Conservation (phyloP, 2,113 vertebrate species). For the Gallinago jamesoni region DNA sequence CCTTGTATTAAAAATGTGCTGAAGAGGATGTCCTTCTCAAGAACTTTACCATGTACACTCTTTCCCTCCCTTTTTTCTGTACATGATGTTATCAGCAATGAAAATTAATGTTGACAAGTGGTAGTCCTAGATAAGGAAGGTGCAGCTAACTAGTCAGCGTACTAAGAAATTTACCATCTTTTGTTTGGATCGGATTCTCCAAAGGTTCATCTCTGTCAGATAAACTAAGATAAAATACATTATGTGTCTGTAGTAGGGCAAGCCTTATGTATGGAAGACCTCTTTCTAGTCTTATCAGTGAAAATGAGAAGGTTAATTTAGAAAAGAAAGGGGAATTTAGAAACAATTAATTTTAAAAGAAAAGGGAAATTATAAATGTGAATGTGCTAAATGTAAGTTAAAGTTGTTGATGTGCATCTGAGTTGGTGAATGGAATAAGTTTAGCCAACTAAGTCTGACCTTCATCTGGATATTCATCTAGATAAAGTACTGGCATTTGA, state of each 20-base stretch:
- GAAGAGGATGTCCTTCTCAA: not conserved
- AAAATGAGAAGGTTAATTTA: not conserved
- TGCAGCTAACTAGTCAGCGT: not conserved
- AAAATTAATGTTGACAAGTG: not conserved
- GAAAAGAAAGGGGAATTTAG: too few relatives aligned
- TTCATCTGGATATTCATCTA: not conserved
- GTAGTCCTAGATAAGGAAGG: not conserved
- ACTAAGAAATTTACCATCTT: not conserved
- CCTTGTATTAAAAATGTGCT: not conserved
- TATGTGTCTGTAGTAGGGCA: not conserved
- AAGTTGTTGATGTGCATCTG: not conserved
- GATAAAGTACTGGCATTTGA: not conserved
- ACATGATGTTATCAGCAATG: not conserved
- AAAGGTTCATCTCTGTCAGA: not conserved
- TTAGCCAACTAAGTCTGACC: not conserved
- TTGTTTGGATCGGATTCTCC: not conserved
- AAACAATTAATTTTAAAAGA: too few relatives aligned
- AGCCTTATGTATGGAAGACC: not conserved
- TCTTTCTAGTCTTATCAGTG: not conserved
- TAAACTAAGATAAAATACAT: not conserved
- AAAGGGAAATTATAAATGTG: not conserved
- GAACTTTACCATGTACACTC: not conserved
- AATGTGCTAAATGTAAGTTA: not conserved
- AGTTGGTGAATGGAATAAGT: not conserved
- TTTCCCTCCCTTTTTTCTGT: not conserved